A percentile compares a stretch with the other conserved stretches of the same genome.
Conservation (phyloP, 2,113 vertebrate species). For the Dolichotis patagonum region DNA sequence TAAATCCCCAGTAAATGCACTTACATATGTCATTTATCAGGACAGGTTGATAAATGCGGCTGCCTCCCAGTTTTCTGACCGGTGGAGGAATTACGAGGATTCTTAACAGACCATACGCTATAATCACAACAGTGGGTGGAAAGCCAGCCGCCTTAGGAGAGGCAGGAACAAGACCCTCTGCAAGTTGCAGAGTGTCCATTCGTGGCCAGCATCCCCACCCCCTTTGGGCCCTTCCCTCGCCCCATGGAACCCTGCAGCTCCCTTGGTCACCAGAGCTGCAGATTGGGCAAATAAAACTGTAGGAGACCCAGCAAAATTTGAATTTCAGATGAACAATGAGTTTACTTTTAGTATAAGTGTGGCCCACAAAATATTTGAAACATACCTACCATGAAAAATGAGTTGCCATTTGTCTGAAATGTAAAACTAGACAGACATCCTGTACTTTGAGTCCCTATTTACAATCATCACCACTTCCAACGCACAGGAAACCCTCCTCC, state of each 20-base stretch:
- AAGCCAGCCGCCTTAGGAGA: not conserved
- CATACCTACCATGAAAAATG: not conserved
- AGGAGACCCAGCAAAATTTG: not conserved
- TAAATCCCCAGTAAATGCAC: not conserved
- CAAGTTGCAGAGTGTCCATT: no score
- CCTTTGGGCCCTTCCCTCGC: not conserved
- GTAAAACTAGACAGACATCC: not conserved
- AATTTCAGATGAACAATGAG: not conserved
- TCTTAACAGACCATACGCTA: not conserved
- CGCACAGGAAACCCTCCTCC: not conserved
- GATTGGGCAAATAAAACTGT: not conserved
- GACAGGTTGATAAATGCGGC: not conserved
- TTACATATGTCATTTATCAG: not conserved
- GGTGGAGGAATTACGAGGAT: not conserved
- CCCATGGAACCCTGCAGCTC: not conserved
- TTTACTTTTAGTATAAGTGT: not conserved
- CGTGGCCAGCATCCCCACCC: not conserved
- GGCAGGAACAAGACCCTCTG: not conserved
- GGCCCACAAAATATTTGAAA: not conserved
- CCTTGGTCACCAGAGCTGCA: not conserved
- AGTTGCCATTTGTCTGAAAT: not conserved
- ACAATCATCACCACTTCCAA: not conserved
- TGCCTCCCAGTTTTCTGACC: not conserved
- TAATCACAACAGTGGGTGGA: rapidly evolving
- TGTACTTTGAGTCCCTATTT: not conserved